Base-by-base conservation (phyloP, 2,113 vertebrate genomes). In the Saguinus imperator region DNA sequence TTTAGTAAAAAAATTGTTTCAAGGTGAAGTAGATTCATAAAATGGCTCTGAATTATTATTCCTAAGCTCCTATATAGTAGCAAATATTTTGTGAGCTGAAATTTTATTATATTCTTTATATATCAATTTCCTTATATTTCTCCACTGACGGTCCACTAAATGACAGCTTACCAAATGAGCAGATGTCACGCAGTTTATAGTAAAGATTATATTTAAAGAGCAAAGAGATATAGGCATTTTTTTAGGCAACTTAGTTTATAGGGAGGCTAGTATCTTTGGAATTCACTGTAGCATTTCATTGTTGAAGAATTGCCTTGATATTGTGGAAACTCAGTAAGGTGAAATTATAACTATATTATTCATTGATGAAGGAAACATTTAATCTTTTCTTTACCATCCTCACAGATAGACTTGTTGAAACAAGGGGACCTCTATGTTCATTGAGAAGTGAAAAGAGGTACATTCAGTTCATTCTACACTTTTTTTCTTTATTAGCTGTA, bases 401-500 rank as follows among this genome's bases (percentile, higher is more conserved):
- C 27, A 92, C 97, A 97, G 98, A 98, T 85, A 98, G 84, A 96
- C 12, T 55, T 79, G 80, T 96, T 79, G 97, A 97, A 84, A 94
- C 92, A 91, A 85, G 96, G 89, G 96, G 96, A 97, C 94, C 95
- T 8, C 79, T 96, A 25, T 50, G 75, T 91, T 77, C 98, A 94
- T 64, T 91, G 80, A 96, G 90, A 89, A 94, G 70, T 43, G 97
- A 98, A 40, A 93, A 96, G 87, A 98, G 98, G 98, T 99, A 6
- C 27, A 7, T 86, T 96, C 20, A 84, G 66, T 89, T 96, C 32
- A 75, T 89, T 93, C 66, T 95, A 61, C 77, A 35, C 87, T 85
- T 89, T 91, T 96, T 91, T 96, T 81, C 50, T 48, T 86, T 82
- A n/a, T 55, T 76, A 80, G 45, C 25, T 72, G 2, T 58, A 61